A percentile compares a stretch with the other conserved stretches of the same genome.
These are phyloP conservation scores for Todus mexicanus DNA, from an alignment of 2,797 vertebrate species.

Conservation along the genomic window DNA sequence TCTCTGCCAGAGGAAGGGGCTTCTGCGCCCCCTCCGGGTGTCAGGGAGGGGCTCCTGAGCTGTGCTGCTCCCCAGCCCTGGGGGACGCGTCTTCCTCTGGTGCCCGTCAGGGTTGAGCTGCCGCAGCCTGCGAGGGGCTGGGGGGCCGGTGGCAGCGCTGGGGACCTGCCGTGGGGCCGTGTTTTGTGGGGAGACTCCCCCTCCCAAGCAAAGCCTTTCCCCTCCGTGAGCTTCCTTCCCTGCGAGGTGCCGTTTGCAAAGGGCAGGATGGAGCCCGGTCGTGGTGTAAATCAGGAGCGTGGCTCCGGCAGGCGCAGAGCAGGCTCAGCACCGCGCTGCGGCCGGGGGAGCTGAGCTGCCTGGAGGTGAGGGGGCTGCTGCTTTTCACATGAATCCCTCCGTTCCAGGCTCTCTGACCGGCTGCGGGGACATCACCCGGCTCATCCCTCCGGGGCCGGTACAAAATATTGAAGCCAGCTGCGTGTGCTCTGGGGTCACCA, in stretches of 20 bases:
- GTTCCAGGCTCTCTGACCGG: too few relatives aligned
- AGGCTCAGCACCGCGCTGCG: neutral
- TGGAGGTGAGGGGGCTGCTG: neutral
- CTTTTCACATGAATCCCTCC: rapidly evolving
- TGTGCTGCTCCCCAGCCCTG: neutral
- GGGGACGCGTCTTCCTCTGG: neutral
- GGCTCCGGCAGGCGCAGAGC: neutral
- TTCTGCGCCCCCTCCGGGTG: rapidly evolving
- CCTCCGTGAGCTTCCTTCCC: neutral
- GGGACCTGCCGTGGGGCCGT: too few relatives aligned
- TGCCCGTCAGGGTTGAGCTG: neutral
- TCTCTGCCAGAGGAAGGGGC: neutral
- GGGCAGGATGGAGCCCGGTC: rapidly evolving
- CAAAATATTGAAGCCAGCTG: neutral
- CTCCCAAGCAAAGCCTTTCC: neutral
- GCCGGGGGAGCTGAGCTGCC: neutral
- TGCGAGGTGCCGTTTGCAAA: rapidly evolving
- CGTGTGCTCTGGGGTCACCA: neutral
- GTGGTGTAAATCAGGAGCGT: neutral
- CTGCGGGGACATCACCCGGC: neutral
- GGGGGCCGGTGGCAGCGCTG: neutral
- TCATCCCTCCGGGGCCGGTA: neutral
- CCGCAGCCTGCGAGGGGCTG: neutral
- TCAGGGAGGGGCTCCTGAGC: neutral
- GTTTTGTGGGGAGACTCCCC: neutral